Conservation (phyloP, 1,140 invertebrate species). For the Lasioglossum baleicum region DNA sequence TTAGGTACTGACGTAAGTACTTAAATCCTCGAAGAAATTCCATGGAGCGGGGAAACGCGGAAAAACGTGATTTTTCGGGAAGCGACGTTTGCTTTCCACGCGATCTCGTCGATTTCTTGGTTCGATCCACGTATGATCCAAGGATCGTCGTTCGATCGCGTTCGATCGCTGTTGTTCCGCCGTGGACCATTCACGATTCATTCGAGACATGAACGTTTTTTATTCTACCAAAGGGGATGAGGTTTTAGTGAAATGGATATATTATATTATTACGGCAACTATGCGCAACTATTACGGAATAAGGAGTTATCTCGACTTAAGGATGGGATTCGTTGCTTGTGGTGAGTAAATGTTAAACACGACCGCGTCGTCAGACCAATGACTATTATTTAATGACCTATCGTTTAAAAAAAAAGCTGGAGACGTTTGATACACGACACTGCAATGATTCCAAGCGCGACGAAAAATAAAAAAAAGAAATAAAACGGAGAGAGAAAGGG, state of each 20-base stretch:
- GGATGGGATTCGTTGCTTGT: slow-evolving; percentile 52
- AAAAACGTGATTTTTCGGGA: slow-evolving; percentile 2
- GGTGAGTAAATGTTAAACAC: slow-evolving; percentile 59
- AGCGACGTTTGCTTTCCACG: background rate
- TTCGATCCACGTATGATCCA: background rate
- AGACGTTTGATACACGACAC: slow-evolving; percentile 62
- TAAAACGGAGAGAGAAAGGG: background rate
- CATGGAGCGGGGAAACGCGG: background rate
- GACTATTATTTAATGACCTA: slow-evolving; percentile 74
- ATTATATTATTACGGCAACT: slow-evolving; percentile 45
- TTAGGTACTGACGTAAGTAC: slow-evolving; percentile 61
- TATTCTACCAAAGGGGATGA: slow-evolving; percentile 58
- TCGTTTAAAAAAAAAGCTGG: slow-evolving; percentile 63
- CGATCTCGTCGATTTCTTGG: background rate
- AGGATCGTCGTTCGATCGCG: background rate
- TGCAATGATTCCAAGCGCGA: slow-evolving; percentile 57
- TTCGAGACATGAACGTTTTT: slow-evolving; percentile 32
- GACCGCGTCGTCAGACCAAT: slow-evolving; percentile 75
- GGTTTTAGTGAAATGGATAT: slow-evolving; percentile 39
- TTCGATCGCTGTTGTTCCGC: slow-evolving; percentile 3
- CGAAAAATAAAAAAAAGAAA: slow-evolving; percentile 31
- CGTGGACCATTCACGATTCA: slow-evolving; percentile 8
- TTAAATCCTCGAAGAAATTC: slow-evolving; percentile 50
- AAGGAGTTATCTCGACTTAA: slow-evolving; percentile 51
- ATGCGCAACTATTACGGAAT: slow-evolving; percentile 36